phyloP scores from a whole-genome alignment of 2,888 invertebrate genomes.

The Nebria salina region DNA sequence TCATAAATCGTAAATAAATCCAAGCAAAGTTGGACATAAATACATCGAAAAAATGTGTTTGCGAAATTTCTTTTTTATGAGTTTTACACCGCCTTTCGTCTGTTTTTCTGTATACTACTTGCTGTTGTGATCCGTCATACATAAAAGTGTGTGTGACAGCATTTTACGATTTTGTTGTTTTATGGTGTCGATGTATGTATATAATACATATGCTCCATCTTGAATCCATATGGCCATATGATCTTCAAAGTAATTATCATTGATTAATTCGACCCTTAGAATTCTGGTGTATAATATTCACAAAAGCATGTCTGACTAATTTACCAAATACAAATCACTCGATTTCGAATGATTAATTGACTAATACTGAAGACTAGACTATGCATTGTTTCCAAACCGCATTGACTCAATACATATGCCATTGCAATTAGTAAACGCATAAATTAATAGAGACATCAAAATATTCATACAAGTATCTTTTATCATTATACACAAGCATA shows the following conservation, averaged over 20 bases:
- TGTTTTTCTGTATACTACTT: background rate
- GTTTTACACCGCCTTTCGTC: background rate
- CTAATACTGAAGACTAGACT: background rate
- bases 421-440: background rate
- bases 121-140: background rate
- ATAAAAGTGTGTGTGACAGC: background rate
- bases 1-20: background rate
- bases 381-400: background rate
- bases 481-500: too few species aligned
- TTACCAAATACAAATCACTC: background rate
- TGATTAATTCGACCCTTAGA: background rate
- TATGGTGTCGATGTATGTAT: background rate
- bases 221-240: background rate
- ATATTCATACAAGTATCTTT: too few species aligned
- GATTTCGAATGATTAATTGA: background rate
- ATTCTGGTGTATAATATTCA: background rate
- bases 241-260: background rate
- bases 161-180: background rate
- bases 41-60: background rate
- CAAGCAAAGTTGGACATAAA: background rate
- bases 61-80: background rate
- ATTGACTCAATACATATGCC: background rate
- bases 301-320: background rate
- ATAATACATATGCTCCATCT: background rate
- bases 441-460: background rate